Conservation (phyloP, 2,888 invertebrate genomes). For the Parnassius orleans region DNA sequence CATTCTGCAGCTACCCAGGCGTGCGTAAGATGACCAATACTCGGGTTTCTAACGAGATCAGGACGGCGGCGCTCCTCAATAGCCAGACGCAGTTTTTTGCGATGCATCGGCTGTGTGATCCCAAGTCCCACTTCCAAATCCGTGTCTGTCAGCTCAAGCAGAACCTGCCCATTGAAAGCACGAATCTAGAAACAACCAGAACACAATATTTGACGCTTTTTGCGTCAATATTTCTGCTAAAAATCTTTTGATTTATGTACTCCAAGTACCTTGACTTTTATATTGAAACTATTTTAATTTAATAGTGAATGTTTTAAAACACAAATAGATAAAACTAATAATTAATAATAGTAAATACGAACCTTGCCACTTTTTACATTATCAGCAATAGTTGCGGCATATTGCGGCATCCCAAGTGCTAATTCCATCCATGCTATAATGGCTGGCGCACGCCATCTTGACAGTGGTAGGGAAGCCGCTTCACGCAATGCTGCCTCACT, state of each 20-base stretch:
- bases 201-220: slow-evolving; percentile 80
- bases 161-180: slow-evolving; percentile 88
- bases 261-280: slow-evolving; percentile 5
- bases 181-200: slow-evolving; percentile 84
- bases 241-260: slow-evolving; percentile 16
- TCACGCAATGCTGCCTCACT: slow-evolving; percentile 92
- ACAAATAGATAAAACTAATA: no score
- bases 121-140: slow-evolving; percentile 95
- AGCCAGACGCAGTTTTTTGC: slow-evolving; percentile 94
- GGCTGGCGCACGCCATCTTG: slow-evolving; percentile 95
- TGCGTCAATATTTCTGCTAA: slow-evolving; percentile 56
- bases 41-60: slow-evolving; percentile 91
- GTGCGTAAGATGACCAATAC: slow-evolving; percentile 92
- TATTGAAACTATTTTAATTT: neutral
- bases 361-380: slow-evolving; percentile 98
- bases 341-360: slow-evolving; percentile 14
- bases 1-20: slow-evolving; percentile 97
- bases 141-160: slow-evolving; percentile 94
- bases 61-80: slow-evolving; percentile 96
- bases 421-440: slow-evolving; percentile 97
- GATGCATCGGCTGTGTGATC: slow-evolving; percentile 95
- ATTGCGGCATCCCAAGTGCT: slow-evolving; percentile 96
- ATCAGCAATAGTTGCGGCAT: slow-evolving; percentile 93
- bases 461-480: slow-evolving; percentile 91
- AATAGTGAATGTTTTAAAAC: neutral